Base-by-base conservation (phyloP, 2,888 invertebrate species). In the Xanthorhoe spadicearia region DNA sequence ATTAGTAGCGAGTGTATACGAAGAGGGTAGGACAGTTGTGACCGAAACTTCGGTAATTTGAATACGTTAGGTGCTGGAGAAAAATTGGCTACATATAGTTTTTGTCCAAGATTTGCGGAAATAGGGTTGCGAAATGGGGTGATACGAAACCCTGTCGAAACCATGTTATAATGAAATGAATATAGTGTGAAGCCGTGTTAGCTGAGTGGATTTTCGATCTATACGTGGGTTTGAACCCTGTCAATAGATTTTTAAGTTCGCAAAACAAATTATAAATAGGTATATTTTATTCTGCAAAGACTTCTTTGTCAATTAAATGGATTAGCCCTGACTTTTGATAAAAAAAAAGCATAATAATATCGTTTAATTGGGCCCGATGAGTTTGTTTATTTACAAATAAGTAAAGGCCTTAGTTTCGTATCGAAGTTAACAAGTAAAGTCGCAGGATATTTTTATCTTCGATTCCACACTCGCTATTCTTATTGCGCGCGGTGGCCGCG, bases 401-500 rank as follows among this genome's bases (percentile, higher is more conserved):
- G n/a, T n/a, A n/a, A n/a, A n/a, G n/a, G n/a, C n/a, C n/a, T n/a
- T n/a, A n/a, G n/a, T n/a, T n/a, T n/a, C n/a, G 32, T 32, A 32
- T 23, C 23, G 38, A 13, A 38, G 38, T 10, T 1, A 3, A 43
- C 17, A 48, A 48, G 48, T 48, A 8, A 48, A 48, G 17, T 48
- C 48, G 15, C 17, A 5, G 48, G 17, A 15, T 5, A 0, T 17
- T 7, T 48, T 7, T 48, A 17, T 15, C 48, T 15, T 48, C 48
- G 48, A 48, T 17, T 8, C 48, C 48, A 48, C 6, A 48, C 61
- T 32, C 48, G 46, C 49, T 60, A 53, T 61, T 61, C 46, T 61
- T 55, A 61, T 49, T 35, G 49, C 15, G 49, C n/a, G 61, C 54
- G 61, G 53, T 61, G 61, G 61, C 53, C 59, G 32, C 53, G 32